phyloP scores from a whole-genome alignment of 2,113 vertebrate species.

The Zosterops borbonicus region DNA sequence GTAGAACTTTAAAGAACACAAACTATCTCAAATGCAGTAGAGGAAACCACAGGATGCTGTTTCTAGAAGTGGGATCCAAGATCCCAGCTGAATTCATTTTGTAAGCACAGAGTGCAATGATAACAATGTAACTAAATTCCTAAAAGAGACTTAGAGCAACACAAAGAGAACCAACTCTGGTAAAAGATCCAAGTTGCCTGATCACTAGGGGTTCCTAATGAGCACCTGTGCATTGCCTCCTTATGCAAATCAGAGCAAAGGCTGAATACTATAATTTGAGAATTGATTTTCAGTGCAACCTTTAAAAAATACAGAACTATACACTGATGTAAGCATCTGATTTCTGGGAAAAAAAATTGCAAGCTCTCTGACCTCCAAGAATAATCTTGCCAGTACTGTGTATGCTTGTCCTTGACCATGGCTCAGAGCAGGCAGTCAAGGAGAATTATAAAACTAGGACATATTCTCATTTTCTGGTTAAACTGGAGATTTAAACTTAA shows the following conservation, averaged over 20 bases:
- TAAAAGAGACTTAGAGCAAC: neutral
- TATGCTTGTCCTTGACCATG: neutral
- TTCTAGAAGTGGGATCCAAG: neutral
- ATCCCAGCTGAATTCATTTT: neutral
- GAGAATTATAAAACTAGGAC: neutral
- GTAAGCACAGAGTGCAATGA: accelerated
- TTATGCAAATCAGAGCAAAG: neutral
- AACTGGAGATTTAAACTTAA: neutral
- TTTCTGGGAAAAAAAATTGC: neutral
- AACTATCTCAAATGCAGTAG: neutral
- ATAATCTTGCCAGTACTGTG: neutral
- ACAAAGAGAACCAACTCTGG: neutral
- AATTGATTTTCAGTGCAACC: neutral
- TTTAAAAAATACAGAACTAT: neutral
- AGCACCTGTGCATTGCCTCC: neutral
- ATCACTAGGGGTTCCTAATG: neutral
- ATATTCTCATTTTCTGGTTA: neutral
- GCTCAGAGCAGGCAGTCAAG: neutral
- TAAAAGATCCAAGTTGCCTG: neutral
- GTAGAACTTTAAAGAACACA: neutral
- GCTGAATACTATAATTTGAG: neutral
- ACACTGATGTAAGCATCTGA: neutral
- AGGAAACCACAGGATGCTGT: accelerated
- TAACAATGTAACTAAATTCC: neutral
- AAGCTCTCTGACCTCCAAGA: neutral